Evolutionary conservation across 2,888 invertebrate genomes (phyloP).

Genomic region (Hipparchia sbordonii): DNA sequence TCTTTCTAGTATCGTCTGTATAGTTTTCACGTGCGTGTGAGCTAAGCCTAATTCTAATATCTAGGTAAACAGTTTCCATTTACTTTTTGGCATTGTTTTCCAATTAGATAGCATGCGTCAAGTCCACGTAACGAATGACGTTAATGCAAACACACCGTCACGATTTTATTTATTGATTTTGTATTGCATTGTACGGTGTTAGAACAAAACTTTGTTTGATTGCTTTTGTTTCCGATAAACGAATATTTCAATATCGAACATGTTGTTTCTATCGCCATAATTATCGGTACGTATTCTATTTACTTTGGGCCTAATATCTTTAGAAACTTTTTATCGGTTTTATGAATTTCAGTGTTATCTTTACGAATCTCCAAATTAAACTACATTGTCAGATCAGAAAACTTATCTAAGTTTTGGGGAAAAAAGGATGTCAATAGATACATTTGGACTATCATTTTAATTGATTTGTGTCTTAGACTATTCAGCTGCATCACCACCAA

Average conservation of each 20-base stretch:
- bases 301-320: slow-evolving; percentile 20
- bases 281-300: slow-evolving; percentile 7
- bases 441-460: not conserved
- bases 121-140: slow-evolving; percentile 16
- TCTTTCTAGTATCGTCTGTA: not conserved
- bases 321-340: not conserved
- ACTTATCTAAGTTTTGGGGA: not conserved
- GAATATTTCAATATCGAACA: slow-evolving; percentile 19
- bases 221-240: slow-evolving; percentile 12
- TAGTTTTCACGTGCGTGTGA: not conserved
- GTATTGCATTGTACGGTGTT: not conserved
- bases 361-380: not conserved
- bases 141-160: slow-evolving; percentile 20
- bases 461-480: no score
- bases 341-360: not conserved
- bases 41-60: not conserved
- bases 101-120: slow-evolving; percentile 16
- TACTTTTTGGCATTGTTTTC: slow-evolving; percentile 18
- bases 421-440: not conserved
- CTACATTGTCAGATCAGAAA: not conserved
- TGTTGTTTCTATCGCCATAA: slow-evolving; percentile 18
- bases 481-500: no score
- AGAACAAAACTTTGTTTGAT: slow-evolving; percentile 9
- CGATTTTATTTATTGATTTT: slow-evolving; percentile 18
- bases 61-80: slow-evolving; percentile 11